Evolutionary conservation across 2,797 vertebrate species (phyloP), one percentile per base, ranked within the genome.

Genomic region (Premnoplex brunnescens): DNA sequence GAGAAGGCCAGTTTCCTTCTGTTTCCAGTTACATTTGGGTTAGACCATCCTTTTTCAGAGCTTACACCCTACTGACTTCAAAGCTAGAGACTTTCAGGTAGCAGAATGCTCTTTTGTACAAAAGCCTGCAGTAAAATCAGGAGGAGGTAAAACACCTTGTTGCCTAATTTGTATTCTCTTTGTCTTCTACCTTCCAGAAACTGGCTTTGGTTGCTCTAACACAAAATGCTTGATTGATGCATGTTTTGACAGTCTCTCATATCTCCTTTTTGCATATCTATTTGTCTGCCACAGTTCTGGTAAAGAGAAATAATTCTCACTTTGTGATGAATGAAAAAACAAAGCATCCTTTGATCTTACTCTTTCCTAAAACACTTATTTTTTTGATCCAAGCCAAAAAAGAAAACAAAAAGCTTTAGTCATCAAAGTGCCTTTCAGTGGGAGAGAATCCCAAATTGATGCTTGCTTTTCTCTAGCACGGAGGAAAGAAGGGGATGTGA

Each of bases 291-390:
- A 52, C 32, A 39, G 24, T 69, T 90, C 67, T 88, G 55, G 63
- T 60, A 87, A 91, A 87, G 56, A 89, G 32, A 41, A 94, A 28
- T 54, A 63, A 89, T 62, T 87, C 52, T 54, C 24, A 59, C 34
- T 88, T 77, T 64, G 36, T 48, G 41, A 88, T 56, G 67, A 94
- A 84, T 32, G 43, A 89, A 85, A 88, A 94, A 88, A 60, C 49
- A 93, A 91, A 88, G 34, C 51, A 71, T 59, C 39, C 67, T 97
- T 95, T 96, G 73, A 95, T 96, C 83, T 84, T 84, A 44, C 30
- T 78, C 63, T 52, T 88, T 63, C 59, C 59, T 90, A 81, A 83
- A 91, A 19, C 41, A 63, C 22, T 68, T 44, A 36, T 8, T 93
- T 92, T 93, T 92, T 82, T 94, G n/a, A 97, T 93, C 44, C 59